Evolutionary conservation across 2,888 invertebrate genomes (phyloP).

Genomic region (Erannis defoliaria): DNA sequence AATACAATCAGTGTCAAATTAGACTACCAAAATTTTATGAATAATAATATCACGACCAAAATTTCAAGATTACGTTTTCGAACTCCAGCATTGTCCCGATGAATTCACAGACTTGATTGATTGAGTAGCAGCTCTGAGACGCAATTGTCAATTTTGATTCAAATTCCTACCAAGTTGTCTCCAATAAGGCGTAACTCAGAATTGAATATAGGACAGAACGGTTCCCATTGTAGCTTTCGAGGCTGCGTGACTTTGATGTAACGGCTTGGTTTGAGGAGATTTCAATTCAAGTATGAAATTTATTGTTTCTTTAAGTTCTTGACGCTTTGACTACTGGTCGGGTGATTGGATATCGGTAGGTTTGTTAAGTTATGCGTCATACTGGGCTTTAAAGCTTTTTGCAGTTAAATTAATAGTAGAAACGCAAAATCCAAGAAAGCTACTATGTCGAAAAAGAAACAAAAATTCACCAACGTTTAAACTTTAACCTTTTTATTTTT

Average conservation of each 20-base stretch:
- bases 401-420: too few species aligned
- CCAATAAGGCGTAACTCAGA: slow-evolving; percentile 33
- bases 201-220: slow-evolving; percentile 33
- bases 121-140: slow-evolving; percentile 25
- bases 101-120: slow-evolving; percentile 33
- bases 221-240: slow-evolving; percentile 25
- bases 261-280: slow-evolving; percentile 22
- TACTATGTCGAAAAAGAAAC: too few species aligned
- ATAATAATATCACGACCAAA: slow-evolving; percentile 6
- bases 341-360: background rate
- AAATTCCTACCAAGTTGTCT: slow-evolving; percentile 35
- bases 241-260: slow-evolving; percentile 33
- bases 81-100: slow-evolving; percentile 26
- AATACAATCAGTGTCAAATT: background rate
- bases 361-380: background rate
- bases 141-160: slow-evolving; percentile 38
- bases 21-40: background rate
- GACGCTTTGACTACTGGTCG: slow-evolving; percentile 2
- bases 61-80: slow-evolving; percentile 11
- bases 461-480: too few species aligned
- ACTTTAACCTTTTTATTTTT: too few species aligned
- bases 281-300: slow-evolving; percentile 32
- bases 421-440: too few species aligned
- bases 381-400: too few species aligned
- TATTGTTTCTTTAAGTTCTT: slow-evolving; percentile 28